phyloP scores from a whole-genome alignment of 2,797 vertebrate species.

The Sciurus vulgaris region DNA sequence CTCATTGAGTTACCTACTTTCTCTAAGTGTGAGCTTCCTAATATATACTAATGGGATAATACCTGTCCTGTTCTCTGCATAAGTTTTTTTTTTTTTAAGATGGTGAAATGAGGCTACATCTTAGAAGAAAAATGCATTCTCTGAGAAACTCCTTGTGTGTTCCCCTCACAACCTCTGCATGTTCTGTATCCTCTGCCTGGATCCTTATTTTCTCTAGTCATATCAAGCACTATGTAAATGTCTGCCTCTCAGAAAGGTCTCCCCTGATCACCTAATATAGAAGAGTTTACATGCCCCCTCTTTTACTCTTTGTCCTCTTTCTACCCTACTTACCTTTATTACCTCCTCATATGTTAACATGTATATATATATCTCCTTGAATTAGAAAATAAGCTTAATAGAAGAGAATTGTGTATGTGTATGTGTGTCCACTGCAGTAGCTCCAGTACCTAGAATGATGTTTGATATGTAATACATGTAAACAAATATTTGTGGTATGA shows the following conservation, averaged over 20 bases:
- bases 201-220: background rate
- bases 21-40: background rate
- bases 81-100: slow-evolving; percentile 2
- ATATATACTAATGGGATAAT: background rate
- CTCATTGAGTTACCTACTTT: background rate
- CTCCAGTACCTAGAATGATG: too few species aligned
- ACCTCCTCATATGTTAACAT: background rate
- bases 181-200: background rate
- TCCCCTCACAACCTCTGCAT: background rate
- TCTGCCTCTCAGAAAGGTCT: background rate
- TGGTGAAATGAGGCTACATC: background rate
- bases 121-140: background rate
- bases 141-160: background rate
- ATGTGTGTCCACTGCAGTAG: too few species aligned
- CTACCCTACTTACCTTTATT: background rate
- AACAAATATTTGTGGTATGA: too few species aligned
- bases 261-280: background rate
- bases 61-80: background rate
- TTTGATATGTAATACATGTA: too few species aligned
- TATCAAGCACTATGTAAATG: background rate
- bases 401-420: too few species aligned
- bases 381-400: too few species aligned
- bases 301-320: background rate
- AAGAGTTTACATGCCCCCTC: background rate
- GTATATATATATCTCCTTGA: too few species aligned